Conservation (phyloP, 2,797 vertebrate genomes). For the Scarus forsteni region DNA sequence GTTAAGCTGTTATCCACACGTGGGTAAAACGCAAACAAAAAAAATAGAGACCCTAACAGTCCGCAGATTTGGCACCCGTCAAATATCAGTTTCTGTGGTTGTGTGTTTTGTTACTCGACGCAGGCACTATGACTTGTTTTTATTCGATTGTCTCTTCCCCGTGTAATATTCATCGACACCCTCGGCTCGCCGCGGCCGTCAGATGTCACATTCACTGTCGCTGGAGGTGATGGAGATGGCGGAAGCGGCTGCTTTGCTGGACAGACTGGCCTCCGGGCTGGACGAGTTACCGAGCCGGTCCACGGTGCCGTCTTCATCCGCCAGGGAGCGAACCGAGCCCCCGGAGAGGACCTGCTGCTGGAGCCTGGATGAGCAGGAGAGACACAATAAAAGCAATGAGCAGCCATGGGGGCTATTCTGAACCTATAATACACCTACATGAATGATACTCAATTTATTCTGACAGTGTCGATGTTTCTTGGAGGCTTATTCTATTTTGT, state of each 20-base stretch:
- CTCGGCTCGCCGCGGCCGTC: constrained; percentile 65
- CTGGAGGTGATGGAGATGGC: constrained; percentile 99
- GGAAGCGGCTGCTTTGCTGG: constrained; percentile 95
- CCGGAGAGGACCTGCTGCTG: constrained; percentile 97
- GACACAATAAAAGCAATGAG: constrained; percentile 6
- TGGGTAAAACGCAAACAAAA: constrained; percentile 76
- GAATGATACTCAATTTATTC: not conserved
- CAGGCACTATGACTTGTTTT: constrained; percentile 84
- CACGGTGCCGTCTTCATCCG: constrained; percentile 90
- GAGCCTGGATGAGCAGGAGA: constrained; percentile 84
- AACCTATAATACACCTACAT: not conserved
- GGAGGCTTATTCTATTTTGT: no score
- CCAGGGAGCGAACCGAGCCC: constrained; percentile 90
- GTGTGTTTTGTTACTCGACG: constrained; percentile 73
- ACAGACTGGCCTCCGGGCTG: constrained; percentile 95
- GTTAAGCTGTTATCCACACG: constrained; percentile 77
- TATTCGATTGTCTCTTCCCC: constrained; percentile 83
- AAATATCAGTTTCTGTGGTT: constrained; percentile 66
- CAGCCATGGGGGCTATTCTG: not conserved
- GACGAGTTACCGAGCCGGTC: constrained; percentile 91
- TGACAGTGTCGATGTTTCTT: no score
- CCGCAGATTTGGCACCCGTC: constrained; percentile 76
- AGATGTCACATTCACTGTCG: constrained; percentile 99
- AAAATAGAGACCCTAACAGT: constrained; percentile 65
- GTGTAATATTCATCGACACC: constrained; percentile 53